Evolutionary conservation across 1,140 invertebrate genomes (phyloP).

Genomic region (Dendroctonus ponderosae): DNA sequence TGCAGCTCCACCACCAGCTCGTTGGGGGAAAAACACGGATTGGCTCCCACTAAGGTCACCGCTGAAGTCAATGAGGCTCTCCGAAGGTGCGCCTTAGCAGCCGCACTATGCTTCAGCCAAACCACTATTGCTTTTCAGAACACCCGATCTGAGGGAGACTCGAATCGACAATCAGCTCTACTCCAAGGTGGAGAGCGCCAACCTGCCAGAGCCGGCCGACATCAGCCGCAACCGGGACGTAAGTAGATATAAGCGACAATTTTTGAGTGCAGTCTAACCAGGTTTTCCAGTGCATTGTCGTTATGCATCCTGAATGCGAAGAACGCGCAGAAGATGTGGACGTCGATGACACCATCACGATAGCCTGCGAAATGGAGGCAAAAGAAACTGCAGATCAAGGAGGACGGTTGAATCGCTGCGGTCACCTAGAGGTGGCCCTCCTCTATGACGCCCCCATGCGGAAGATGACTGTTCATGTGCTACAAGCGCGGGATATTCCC

Average conservation of each 20-base stretch:
- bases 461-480: conserved; percentile 85
- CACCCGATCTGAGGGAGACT: conserved; percentile 45
- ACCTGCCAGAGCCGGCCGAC: conserved; percentile 44
- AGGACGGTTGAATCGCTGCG: conserved; percentile 57
- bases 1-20: conserved; percentile 50
- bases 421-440: conserved; percentile 81
- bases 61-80: conserved; percentile 43
- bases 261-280: not conserved
- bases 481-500: conserved; percentile 82
- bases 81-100: conserved; percentile 35
- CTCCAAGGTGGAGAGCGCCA: conserved; percentile 37
- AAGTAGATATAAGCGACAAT: conserved; percentile 35
- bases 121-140: conserved; percentile 30
- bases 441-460: conserved; percentile 84
- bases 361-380: conserved; percentile 24
- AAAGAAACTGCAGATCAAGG: conserved; percentile 16
- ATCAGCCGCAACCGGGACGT: conserved; percentile 51
- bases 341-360: conserved; percentile 29
- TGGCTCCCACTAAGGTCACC: conserved; percentile 40
- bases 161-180: conserved; percentile 51
- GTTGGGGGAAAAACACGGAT: conserved; percentile 46
- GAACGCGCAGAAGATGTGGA: conserved; percentile 42
- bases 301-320: conserved; percentile 47
- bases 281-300: conserved; percentile 45
- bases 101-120: not conserved